A percentile compares a stretch with the other conserved stretches of the same genome.
phyloP scores from a whole-genome alignment of 2,888 invertebrate genomes.

The Drosophila robusta region DNA sequence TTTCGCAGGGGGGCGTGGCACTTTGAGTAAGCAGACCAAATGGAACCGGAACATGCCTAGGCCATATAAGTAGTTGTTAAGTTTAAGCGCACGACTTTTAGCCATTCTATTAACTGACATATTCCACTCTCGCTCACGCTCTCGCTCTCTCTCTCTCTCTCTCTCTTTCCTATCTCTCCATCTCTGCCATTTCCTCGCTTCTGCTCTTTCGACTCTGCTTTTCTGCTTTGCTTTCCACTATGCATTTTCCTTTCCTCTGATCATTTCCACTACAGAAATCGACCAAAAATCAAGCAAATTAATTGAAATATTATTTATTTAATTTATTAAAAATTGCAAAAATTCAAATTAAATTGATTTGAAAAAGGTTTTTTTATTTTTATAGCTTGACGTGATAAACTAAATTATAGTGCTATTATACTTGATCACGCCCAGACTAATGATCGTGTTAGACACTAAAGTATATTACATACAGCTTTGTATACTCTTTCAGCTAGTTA shows the following conservation, averaged over 20 bases:
- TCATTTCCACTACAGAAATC: constrained; percentile 50
- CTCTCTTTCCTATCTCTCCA: constrained; percentile 12
- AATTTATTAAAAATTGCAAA: constrained; percentile 82
- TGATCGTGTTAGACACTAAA: not conserved
- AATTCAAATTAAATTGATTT: constrained; percentile 55
- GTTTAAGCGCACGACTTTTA: constrained; percentile 67
- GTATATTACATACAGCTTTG: not conserved
- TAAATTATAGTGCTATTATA: constrained; percentile 11
- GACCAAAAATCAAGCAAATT: constrained; percentile 73
- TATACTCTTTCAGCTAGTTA: not conserved
- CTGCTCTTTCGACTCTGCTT: constrained; percentile 15
- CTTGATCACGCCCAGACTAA: constrained; percentile 10
- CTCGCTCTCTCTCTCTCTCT: constrained; percentile 8
- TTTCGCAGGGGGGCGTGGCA: constrained; percentile 35
- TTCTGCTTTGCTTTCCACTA: constrained; percentile 19
- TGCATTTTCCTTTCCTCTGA: constrained; percentile 21
- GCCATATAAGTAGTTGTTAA: constrained; percentile 68
- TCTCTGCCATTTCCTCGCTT: constrained; percentile 5
- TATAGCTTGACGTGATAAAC: not conserved
- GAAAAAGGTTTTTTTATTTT: constrained; percentile 4
- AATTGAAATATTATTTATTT: constrained; percentile 82
- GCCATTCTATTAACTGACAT: constrained; percentile 61
- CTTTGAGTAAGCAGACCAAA: constrained; percentile 69
- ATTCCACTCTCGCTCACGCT: constrained; percentile 1
- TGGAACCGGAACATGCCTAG: constrained; percentile 70